Base-by-base conservation (phyloP, 2,113 vertebrate species). In the Epinephelus fuscoguttatus region DNA sequence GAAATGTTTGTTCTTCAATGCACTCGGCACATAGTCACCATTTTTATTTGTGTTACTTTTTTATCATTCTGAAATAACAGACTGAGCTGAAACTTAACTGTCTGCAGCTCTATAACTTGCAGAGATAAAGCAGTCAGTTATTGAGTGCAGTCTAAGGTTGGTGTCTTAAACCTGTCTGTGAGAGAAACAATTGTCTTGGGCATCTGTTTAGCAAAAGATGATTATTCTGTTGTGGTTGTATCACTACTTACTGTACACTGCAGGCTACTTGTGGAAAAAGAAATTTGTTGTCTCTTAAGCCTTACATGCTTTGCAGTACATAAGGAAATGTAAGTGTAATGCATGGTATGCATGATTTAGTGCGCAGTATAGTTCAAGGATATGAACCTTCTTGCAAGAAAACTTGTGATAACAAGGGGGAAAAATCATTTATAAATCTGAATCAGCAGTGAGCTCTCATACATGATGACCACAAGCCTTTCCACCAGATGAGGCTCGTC, bases 401-500 rank as follows among this genome's bases (percentile, higher is more conserved):
- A 30, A 72, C 47, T 49, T n/a, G 1, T 37, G 40, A 21, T 70
- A 40, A 42, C 1, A 6, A 37, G 14, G 17, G 18, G 15, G 23
- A 37, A 55, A 53, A 52, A n/a, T 10, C 33, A 66, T 66, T 70
- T 57, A 37, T 56, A 19, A 19, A 57, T 75, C 25, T 50, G 40
- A 37, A 21, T 84, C 25, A 25, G 63, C 42, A 45, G 66, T 10
- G 27, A 69, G 7, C 45, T 76, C 69, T 81, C 10, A 21, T 49
- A 37, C 69, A 84, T 72, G 64, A 88, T 84, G 78, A 84, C 25
- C 25, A 15, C 19, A 19, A 49, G 45, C 21, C 21, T 85, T 82
- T 87, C 78, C 62, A 74, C 76, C 76, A 87, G 88, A 90, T 82
- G 84, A 88, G 91, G 6, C 90, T 82, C 91, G 86, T 92, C 84